phyloP scores from a whole-genome alignment of 1,140 invertebrate species.

The Aphis craccivora region DNA sequence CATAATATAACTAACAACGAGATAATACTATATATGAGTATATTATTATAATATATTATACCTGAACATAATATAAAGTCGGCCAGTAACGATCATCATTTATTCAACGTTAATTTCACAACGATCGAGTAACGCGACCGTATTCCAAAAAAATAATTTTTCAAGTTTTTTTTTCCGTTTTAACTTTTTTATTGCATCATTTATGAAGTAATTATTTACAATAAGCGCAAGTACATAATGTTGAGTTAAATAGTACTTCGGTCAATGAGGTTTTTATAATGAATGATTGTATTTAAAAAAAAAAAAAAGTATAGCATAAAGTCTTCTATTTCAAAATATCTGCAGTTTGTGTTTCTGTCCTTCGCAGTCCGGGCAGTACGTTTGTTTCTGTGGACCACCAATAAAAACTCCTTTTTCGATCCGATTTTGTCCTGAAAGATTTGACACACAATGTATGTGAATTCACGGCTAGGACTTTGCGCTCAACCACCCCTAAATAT shows the following conservation, averaged over 20 bases:
- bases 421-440: background rate
- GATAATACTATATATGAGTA: background rate
- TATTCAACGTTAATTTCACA: background rate
- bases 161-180: background rate
- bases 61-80: background rate
- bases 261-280: too few relatives aligned
- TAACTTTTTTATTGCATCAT: background rate
- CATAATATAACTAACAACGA: background rate
- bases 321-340: background rate
- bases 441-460: background rate
- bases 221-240: background rate
- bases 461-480: background rate
- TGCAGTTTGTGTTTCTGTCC: background rate
- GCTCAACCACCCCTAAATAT: background rate
- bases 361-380: too few relatives aligned
- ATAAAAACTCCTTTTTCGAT: background rate
- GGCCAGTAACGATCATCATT: background rate
- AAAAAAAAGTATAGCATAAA: background rate
- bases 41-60: background rate
- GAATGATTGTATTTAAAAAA: background rate
- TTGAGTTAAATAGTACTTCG: too few relatives aligned
- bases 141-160: background rate
- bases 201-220: background rate
- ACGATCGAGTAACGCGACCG: background rate
- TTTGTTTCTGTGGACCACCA: background rate